phyloP scores from a whole-genome alignment of 2,797 vertebrate genomes.

The Distichodus sexfasciatus region DNA sequence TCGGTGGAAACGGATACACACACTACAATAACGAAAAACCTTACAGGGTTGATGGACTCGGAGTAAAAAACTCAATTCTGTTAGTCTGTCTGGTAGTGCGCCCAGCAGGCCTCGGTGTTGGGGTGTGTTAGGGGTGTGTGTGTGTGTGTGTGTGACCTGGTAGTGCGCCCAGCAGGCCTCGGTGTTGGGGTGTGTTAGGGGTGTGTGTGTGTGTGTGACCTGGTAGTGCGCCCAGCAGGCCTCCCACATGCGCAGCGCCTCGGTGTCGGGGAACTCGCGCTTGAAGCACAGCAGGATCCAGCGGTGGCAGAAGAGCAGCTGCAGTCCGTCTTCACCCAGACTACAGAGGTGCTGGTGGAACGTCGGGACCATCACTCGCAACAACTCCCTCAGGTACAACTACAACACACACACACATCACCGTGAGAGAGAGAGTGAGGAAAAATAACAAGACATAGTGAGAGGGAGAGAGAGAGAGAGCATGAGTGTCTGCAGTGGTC shows the following conservation, averaged over 20 bases:
- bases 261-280: constrained; percentile 91
- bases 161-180: no score
- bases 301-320: constrained; percentile 97
- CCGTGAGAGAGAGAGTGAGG: no score
- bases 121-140: no score
- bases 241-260: constrained; percentile 97
- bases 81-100: no score
- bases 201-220: no score
- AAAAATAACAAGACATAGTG: not conserved
- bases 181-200: no score
- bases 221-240: constrained; percentile 99
- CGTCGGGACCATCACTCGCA: constrained; percentile 84
- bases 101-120: no score
- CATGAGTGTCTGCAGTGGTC: not conserved
- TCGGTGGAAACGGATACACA: not conserved
- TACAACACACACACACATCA: no score
- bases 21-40: no score
- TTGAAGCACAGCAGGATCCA: constrained; percentile 99
- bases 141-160: no score
- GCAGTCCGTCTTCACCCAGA: constrained; percentile 93
- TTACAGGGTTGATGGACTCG: no score
- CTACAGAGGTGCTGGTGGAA: constrained; percentile 90
- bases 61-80: no score
- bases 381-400: constrained; percentile 94
- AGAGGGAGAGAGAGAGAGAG: not conserved